These are phyloP conservation scores for Iphiclides podalirius DNA, from an alignment of 2,888 invertebrate species.

Conservation along the genomic window DNA sequence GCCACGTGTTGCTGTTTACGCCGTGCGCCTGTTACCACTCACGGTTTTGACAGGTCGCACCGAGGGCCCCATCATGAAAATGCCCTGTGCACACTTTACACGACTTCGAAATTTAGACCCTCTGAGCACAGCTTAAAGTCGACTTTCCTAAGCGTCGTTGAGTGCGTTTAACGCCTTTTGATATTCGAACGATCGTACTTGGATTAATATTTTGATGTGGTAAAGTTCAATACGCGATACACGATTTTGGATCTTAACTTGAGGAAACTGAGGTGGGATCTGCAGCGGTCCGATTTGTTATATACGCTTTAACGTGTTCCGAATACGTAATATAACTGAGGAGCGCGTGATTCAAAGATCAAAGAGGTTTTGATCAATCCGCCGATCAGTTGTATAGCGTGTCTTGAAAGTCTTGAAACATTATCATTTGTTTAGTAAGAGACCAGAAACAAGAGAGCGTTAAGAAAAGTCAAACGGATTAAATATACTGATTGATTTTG, in stretches of 20 bases:
- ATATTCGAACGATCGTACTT: background rate
- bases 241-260: slow-evolving; percentile 23
- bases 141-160: slow-evolving; percentile 12
- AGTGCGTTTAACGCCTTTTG: background rate
- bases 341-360: slow-evolving; percentile 72
- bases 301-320: slow-evolving; percentile 46
- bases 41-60: slow-evolving; percentile 67
- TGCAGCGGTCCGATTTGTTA: slow-evolving; percentile 4
- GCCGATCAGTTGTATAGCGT: slow-evolving; percentile 48
- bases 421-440: too few relatives aligned
- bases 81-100: slow-evolving; percentile 5
- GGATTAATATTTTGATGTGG: slow-evolving; percentile 13
- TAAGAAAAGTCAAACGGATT: too few relatives aligned
- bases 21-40: slow-evolving; percentile 69
- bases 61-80: slow-evolving; percentile 24
- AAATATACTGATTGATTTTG: too few relatives aligned
- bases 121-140: slow-evolving; percentile 10
- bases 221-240: slow-evolving; percentile 16
- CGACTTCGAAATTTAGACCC: slow-evolving; percentile 24
- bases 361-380: slow-evolving; percentile 68
- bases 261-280: slow-evolving; percentile 16
- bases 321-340: slow-evolving; percentile 69
- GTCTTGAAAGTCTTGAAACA: slow-evolving; percentile 50
- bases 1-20: slow-evolving; percentile 64
- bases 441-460: too few relatives aligned